A percentile compares a stretch with the other conserved stretches of the same genome.
These are phyloP conservation scores for Thamnophis sirtalis DNA, from an alignment of 2,113 vertebrate species.

Conservation along the genomic window DNA sequence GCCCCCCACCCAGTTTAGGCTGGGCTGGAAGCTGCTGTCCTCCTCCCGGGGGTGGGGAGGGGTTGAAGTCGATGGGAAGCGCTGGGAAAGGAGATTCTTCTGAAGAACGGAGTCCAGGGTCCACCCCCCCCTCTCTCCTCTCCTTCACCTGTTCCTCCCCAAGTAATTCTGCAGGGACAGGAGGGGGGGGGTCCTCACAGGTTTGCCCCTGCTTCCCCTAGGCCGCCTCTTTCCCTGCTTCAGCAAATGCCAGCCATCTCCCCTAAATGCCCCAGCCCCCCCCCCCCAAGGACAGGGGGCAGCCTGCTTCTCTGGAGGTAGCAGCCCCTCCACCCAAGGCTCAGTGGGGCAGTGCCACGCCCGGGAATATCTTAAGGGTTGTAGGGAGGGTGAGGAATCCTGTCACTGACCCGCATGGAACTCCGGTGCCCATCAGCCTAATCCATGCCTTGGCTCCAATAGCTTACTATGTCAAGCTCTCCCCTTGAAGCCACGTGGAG, in stretches of 20 bases:
- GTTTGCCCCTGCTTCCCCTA: background rate
- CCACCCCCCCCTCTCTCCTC: no score
- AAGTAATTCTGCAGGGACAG: background rate
- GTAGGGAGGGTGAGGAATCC: background rate
- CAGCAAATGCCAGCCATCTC: background rate
- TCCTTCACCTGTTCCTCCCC: background rate
- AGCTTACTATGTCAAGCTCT: background rate
- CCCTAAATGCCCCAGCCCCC: background rate
- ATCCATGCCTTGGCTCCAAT: background rate
- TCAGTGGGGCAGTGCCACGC: background rate
- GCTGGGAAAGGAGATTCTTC: background rate
- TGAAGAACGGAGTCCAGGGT: background rate
- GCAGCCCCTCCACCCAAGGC: background rate
- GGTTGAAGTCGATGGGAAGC: background rate
- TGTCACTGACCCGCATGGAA: background rate
- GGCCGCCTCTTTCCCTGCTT: background rate
- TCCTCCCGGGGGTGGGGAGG: no score
- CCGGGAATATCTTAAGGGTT: background rate
- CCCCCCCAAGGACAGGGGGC: background rate
- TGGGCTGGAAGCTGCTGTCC: no score
- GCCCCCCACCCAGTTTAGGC: background rate
- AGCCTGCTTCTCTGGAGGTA: background rate
- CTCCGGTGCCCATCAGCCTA: background rate
- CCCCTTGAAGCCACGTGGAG: background rate
- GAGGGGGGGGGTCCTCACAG: no score